Conservation (phyloP, 2,797 vertebrate genomes). For the Aulostomus chinensis region DNA sequence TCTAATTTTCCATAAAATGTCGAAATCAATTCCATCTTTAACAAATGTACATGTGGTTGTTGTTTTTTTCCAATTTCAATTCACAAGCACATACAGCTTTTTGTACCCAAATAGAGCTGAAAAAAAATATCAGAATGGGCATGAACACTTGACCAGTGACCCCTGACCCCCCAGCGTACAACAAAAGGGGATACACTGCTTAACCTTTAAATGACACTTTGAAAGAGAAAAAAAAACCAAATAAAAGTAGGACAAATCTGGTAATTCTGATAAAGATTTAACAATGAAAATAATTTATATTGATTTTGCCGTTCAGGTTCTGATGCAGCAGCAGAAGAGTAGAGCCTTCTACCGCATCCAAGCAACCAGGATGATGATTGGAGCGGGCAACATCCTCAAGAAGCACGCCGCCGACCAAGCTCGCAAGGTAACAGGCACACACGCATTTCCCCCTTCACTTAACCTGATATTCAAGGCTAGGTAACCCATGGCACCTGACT, state of each 20-base stretch:
- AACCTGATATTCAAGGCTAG: background rate
- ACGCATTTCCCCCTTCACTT: no score
- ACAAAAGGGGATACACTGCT: slow-evolving; percentile 1
- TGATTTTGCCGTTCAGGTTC: slow-evolving; percentile 64
- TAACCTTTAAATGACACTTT: background rate
- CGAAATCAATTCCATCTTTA: no score
- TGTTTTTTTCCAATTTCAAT: no score
- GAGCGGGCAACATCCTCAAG: slow-evolving; percentile 87
- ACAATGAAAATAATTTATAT: no score
- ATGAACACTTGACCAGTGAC: slow-evolving; percentile 22
- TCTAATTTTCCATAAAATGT: no score
- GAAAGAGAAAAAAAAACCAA: background rate
- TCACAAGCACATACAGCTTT: no score
- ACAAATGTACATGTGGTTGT: no score
- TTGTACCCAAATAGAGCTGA: no score
- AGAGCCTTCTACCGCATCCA: slow-evolving; percentile 88
- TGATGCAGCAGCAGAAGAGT: slow-evolving; percentile 89
- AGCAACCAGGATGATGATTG: slow-evolving; percentile 90
- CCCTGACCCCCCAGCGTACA: no score
- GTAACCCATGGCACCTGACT: background rate
- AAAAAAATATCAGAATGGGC: no score
- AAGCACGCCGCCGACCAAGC: slow-evolving; percentile 88
- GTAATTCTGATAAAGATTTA: no score
- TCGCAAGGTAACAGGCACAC: slow-evolving; percentile 66
- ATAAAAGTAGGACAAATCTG: background rate